These are phyloP conservation scores for Formica aserva DNA, from an alignment of 2,888 invertebrate species.

Conservation along the genomic window DNA sequence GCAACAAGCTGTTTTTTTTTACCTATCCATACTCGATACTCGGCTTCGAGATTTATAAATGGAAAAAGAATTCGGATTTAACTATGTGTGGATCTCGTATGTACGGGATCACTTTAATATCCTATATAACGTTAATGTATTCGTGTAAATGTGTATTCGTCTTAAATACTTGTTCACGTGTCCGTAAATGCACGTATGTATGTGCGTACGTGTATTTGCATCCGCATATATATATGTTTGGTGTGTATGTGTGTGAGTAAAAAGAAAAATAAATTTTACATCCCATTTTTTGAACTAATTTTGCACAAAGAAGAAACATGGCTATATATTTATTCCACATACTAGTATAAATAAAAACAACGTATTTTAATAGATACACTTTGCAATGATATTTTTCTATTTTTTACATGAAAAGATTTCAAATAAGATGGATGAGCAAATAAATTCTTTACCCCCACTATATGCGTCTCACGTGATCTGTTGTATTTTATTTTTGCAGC, in stretches of 20 bases:
- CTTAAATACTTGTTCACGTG: conserved; percentile 59
- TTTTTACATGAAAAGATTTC: conserved; percentile 1
- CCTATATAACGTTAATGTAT: conserved; percentile 67
- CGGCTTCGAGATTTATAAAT: conserved; percentile 51
- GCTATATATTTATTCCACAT: not conserved
- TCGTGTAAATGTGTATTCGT: conserved; percentile 60
- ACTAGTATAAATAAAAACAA: conserved; percentile 1
- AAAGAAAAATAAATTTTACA: not conserved
- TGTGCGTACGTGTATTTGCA: not conserved
- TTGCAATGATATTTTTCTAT: conserved; percentile 6
- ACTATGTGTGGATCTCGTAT: conserved; percentile 66
- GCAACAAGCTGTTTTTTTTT: conserved; percentile 63
- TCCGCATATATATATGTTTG: not conserved
- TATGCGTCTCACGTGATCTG: not conserved
- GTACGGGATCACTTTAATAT: conserved; percentile 69
- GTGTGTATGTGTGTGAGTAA: not conserved
- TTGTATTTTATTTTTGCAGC: not conserved
- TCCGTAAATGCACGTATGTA: conserved; percentile 40
- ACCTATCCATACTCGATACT: conserved; percentile 53
- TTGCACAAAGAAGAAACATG: conserved; percentile 9
- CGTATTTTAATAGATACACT: not conserved
- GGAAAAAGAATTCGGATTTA: conserved; percentile 73
- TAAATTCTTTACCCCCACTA: not conserved
- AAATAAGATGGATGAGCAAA: not conserved
- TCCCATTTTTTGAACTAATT: not conserved